phyloP scores from a whole-genome alignment of 2,888 invertebrate genomes.

The Parnassius apollo region DNA sequence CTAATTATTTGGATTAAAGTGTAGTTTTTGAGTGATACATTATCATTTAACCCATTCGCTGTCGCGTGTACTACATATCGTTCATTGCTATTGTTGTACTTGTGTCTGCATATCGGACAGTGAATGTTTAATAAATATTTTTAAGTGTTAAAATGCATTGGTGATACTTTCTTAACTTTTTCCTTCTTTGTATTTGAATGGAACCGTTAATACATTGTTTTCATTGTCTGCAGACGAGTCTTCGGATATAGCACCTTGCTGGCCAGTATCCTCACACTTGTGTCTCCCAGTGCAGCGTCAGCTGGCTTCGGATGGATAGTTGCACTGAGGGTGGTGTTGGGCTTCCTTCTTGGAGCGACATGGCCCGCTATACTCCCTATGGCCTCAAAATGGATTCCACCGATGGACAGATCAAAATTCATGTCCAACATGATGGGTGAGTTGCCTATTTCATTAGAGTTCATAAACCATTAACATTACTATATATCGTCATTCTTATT shows the following conservation, averaged over 20 bases:
- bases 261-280: constrained; percentile 89
- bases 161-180: no score
- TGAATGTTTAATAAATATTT: no score
- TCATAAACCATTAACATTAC: no score
- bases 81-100: no score
- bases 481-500: constrained; percentile 29
- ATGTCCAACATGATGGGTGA: constrained; percentile 95
- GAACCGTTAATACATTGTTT: not conserved
- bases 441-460: constrained; percentile 34
- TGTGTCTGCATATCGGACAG: no score
- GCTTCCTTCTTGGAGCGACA: constrained; percentile 91
- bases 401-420: constrained; percentile 95
- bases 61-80: no score
- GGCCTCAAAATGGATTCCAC: constrained; percentile 97
- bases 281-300: constrained; percentile 89
- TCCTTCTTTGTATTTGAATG: no score
- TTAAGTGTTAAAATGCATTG: no score
- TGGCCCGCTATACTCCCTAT: constrained; percentile 97
- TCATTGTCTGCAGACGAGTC: constrained; percentile 77
- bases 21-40: no score
- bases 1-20: no score
- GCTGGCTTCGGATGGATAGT: constrained; percentile 86
- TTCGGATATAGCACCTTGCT: constrained; percentile 93
- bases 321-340: constrained; percentile 86
- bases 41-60: no score